Percentiles rank a stretch among this genome's conserved stretches.
Conservation (phyloP, 2,888 invertebrate genomes). For the Epinotia brunnichana region DNA sequence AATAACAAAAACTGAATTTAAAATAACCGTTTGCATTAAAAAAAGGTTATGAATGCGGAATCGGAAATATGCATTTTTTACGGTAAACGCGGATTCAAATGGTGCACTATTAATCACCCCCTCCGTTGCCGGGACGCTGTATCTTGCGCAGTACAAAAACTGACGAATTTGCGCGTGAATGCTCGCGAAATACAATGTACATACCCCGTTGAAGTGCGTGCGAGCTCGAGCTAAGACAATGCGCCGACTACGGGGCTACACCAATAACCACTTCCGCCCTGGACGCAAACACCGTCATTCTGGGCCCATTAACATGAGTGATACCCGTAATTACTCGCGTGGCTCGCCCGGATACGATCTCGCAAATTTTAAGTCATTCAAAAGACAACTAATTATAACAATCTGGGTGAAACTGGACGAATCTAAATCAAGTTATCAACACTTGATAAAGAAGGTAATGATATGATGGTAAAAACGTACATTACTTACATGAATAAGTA, state of each 20-base stretch:
- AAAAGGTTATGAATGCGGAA: constrained; percentile 38
- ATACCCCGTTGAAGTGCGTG: constrained; percentile 8
- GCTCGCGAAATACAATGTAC: constrained; percentile 1
- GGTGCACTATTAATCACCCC: constrained; percentile 40
- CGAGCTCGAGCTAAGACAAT: constrained; percentile 15
- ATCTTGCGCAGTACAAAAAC: constrained; percentile 18
- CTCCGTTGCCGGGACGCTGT: constrained; percentile 10
- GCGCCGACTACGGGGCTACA: constrained; percentile 8
- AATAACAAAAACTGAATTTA: constrained; percentile 33
- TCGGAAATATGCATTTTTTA: constrained; percentile 45
- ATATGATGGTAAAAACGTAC: too few relatives aligned
- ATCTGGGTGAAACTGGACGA: neutral
- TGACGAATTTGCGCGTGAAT: constrained; percentile 15
- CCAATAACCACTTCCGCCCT: constrained; percentile 26
- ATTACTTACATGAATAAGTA: neutral
- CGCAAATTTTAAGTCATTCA: constrained; percentile 21
- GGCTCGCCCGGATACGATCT: constrained; percentile 15
- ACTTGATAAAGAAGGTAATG: too few relatives aligned
- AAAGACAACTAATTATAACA: constrained; percentile 19
- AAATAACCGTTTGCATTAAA: constrained; percentile 40
- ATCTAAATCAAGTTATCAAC: constrained; percentile 7
- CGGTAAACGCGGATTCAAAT: constrained; percentile 41
- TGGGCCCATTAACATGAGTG: constrained; percentile 25
- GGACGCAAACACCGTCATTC: constrained; percentile 24
- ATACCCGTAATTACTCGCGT: constrained; percentile 21